Percentiles rank a stretch among this genome's conserved stretches.
Conservation (phyloP, 1,140 invertebrate species). For the Lordiphosa mommai region DNA sequence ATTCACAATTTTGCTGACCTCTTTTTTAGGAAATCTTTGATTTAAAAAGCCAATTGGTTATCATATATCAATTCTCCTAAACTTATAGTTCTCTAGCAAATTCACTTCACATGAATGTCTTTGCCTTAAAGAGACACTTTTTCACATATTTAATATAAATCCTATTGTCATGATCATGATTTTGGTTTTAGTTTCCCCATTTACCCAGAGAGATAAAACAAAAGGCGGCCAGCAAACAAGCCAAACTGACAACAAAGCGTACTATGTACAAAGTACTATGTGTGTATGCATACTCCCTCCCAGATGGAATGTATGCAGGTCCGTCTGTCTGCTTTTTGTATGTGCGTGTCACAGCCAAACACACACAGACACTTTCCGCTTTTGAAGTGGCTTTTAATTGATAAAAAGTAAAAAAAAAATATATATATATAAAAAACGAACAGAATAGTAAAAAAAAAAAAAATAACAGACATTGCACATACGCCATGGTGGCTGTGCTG, state of each 20-base stretch:
- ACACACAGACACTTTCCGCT: conserved; percentile 73
- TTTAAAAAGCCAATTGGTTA: no score
- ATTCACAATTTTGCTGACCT: no score
- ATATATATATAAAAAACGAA: no score
- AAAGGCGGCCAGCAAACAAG: conserved; percentile 70
- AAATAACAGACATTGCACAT: conserved; percentile 68
- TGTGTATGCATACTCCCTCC: conserved; percentile 3
- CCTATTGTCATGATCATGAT: no score
- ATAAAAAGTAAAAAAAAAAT: conserved; percentile 56
- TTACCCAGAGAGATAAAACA: conserved; percentile 52
- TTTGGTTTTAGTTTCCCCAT: no score
- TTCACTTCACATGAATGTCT: no score
- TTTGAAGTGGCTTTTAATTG: conserved; percentile 78
- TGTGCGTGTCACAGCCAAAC: conserved; percentile 50
- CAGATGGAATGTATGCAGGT: no score
- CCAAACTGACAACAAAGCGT: conserved; percentile 62
- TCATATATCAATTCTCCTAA: no score
- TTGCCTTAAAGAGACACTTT: no score
- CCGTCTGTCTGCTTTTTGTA: conserved; percentile 25
- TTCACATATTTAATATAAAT: no score
- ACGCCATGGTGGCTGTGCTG: conserved; percentile 65
- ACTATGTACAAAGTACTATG: conserved; percentile 31
- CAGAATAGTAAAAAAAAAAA: conserved; percentile 22
- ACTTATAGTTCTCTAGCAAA: no score
- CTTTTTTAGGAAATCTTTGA: no score